These are phyloP conservation scores for Adela reaumurella DNA, from an alignment of 2,888 invertebrate genomes.

Conservation along the genomic window DNA sequence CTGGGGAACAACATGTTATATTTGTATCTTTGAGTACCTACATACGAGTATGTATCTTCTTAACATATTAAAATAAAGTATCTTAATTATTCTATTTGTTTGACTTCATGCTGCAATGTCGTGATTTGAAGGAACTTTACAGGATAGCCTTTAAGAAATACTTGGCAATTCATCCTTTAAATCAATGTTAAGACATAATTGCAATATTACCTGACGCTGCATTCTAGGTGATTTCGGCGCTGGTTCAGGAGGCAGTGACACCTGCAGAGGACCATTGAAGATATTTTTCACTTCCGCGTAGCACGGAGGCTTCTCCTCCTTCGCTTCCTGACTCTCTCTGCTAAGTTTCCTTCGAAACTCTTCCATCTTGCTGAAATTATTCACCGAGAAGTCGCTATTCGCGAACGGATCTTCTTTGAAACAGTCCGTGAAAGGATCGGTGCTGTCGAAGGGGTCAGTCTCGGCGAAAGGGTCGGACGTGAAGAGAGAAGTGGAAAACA, in stretches of 20 bases:
- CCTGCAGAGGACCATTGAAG: constrained; percentile 66
- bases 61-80: too few species aligned
- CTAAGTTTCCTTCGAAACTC: constrained; percentile 31
- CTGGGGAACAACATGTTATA: neutral
- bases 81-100: too few species aligned
- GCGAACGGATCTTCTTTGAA: constrained; percentile 62
- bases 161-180: too few species aligned
- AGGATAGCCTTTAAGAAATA: too few species aligned
- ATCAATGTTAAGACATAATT: too few species aligned
- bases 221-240: constrained; percentile 39
- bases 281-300: constrained; percentile 29
- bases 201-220: constrained; percentile 30
- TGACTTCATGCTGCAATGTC: too few species aligned
- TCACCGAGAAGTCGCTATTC: constrained; percentile 12
- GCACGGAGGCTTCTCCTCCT: constrained; percentile 19
- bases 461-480: constrained; percentile 62
- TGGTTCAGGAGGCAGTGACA: constrained; percentile 64
- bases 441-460: constrained; percentile 70
- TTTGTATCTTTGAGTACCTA: too few species aligned
- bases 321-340: constrained; percentile 23
- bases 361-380: constrained; percentile 24
- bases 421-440: constrained; percentile 63
- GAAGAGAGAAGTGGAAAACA: constrained; percentile 36
- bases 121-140: too few species aligned
- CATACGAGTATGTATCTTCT: too few species aligned